Evolutionary conservation across 2,888 invertebrate species (phyloP).

Genomic region (Eledona agricola): DNA sequence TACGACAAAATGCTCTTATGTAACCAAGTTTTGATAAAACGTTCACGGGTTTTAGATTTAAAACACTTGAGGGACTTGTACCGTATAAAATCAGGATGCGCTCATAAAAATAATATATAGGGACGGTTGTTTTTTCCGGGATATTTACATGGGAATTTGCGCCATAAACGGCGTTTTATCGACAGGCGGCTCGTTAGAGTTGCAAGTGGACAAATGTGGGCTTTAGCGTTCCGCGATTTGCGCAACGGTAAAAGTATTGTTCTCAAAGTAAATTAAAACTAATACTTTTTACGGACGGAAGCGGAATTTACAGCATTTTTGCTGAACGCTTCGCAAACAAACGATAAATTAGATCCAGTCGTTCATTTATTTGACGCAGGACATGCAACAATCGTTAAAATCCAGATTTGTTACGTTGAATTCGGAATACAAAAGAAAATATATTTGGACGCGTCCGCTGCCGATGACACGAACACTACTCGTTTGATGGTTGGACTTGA

Average conservation of each 20-base stretch:
- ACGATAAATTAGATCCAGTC: conserved; percentile 7
- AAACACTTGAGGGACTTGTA: conserved; percentile 51
- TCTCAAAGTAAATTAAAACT: not conserved
- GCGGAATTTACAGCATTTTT: conserved; percentile 2
- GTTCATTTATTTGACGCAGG: conserved; percentile 16
- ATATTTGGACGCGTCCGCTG: conserved; percentile 19
- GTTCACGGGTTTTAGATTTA: conserved; percentile 52
- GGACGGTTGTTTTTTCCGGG: conserved; percentile 27
- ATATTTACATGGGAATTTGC: conserved; percentile 18
- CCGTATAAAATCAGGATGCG: conserved; percentile 48
- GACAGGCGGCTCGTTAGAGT: conserved; percentile 1
- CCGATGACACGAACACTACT: conserved; percentile 19
- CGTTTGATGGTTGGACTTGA: no score
- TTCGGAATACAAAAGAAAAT: conserved; percentile 19
- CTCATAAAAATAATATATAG: conserved; percentile 52
- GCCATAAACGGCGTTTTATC: conserved; percentile 15
- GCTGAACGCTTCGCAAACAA: conserved; percentile 3
- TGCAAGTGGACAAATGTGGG: no score
- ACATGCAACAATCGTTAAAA: conserved; percentile 17
- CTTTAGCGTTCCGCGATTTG: no score
- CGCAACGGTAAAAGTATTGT: no score
- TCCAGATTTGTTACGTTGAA: conserved; percentile 13
- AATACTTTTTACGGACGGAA: not conserved
- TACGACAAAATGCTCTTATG: conserved; percentile 50
- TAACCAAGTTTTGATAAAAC: conserved; percentile 54